Conservation (phyloP, 1,140 invertebrate species). For the Drosophila obscura region DNA sequence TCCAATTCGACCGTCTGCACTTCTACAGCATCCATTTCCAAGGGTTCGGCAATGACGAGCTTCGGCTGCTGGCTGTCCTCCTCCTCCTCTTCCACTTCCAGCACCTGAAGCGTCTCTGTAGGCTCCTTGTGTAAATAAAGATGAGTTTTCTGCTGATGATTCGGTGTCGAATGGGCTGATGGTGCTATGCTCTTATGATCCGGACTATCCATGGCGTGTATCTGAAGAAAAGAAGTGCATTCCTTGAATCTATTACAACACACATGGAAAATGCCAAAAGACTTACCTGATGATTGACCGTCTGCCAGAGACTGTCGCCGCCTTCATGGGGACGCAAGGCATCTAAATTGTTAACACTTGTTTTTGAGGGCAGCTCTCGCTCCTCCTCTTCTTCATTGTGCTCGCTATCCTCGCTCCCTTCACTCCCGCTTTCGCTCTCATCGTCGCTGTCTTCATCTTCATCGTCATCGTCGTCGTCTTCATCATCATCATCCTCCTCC, state of each 20-base stretch:
- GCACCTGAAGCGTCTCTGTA: neutral
- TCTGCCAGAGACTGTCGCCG: constrained; percentile 27
- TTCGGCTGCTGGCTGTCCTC: neutral
- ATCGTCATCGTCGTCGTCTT: constrained; percentile 17
- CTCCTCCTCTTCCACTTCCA: constrained; percentile 1
- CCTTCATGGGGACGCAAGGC: neutral
- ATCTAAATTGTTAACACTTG: constrained; percentile 32
- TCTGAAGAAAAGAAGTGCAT: constrained; percentile 10
- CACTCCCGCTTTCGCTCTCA: constrained; percentile 16
- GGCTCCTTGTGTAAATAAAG: neutral
- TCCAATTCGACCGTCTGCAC: neutral
- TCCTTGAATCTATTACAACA: neutral
- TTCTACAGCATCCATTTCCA: constrained; percentile 4
- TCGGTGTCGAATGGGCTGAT: constrained; percentile 48
- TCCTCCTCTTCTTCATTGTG: constrained; percentile 9
- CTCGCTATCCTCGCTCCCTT: constrained; percentile 2
- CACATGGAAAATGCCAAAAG: neutral
- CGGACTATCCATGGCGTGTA: constrained; percentile 14
- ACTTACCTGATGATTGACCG: constrained; percentile 30
- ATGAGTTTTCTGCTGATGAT: constrained; percentile 14
- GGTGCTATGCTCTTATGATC: constrained; percentile 29
- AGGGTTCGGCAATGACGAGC: neutral
- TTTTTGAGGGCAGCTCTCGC: neutral
- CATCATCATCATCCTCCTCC: constrained; percentile 16
- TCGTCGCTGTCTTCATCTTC: constrained; percentile 7